Conservation (phyloP, 2,113 vertebrate species). For the Peromyscus maniculatus region DNA sequence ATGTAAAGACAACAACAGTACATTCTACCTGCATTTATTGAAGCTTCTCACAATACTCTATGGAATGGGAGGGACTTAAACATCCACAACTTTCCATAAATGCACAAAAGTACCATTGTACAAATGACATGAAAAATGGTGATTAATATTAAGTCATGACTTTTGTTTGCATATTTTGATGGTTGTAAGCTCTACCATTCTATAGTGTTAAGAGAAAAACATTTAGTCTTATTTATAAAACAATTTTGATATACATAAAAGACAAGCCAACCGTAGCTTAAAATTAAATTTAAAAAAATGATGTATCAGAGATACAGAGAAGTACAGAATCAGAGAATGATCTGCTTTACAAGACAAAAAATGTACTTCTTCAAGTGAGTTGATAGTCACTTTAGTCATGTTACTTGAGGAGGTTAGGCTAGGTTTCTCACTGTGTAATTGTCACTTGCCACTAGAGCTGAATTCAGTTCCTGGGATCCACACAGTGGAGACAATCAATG, state of each 20-base stretch:
- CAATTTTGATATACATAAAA: not conserved
- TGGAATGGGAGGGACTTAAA: not conserved
- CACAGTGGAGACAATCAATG: not conserved
- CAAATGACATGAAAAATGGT: not conserved
- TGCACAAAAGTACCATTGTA: not conserved
- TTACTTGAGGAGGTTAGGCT: not conserved
- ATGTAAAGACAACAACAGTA: not conserved
- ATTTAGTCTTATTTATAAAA: not conserved
- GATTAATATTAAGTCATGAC: not conserved
- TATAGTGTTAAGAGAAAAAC: not conserved
- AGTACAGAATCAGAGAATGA: not conserved
- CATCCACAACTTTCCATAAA: not conserved
- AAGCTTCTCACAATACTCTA: not conserved
- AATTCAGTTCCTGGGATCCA: not conserved
- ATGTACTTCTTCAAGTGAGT: not conserved
- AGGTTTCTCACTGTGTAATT: not conserved
- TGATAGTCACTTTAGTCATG: not conserved
- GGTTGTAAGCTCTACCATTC: not conserved
- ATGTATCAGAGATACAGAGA: not conserved
- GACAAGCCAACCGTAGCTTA: not conserved
- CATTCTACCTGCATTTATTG: not conserved
- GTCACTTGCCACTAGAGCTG: not conserved
- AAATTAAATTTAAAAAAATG: not conserved
- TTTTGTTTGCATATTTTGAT: constrained; percentile 28
- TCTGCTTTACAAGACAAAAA: not conserved